phyloP scores from a whole-genome alignment of 2,888 invertebrate species.

The Scaeva pyrastri region DNA sequence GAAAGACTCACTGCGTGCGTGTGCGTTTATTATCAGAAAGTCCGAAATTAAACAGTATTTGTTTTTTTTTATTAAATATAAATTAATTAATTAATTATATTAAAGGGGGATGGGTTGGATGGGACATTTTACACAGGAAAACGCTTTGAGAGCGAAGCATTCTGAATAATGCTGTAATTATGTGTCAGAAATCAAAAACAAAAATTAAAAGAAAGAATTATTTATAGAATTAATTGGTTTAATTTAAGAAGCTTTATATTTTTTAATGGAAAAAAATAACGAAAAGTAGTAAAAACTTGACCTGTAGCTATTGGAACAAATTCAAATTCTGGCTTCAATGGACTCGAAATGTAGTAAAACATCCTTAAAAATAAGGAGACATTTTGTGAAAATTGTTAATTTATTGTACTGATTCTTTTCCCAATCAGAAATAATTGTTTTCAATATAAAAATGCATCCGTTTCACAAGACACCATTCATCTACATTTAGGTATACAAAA shows the following conservation, averaged over 20 bases:
- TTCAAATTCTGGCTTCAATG: not conserved
- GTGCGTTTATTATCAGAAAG: conserved; percentile 83
- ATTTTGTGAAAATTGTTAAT: too few species aligned
- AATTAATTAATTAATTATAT: too few species aligned
- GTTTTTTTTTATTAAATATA: conserved; percentile 45
- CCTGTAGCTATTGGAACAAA: conserved; percentile 16
- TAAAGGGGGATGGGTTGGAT: conserved; percentile 34
- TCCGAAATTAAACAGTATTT: conserved; percentile 81
- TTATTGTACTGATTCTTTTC: too few species aligned
- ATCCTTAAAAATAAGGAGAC: too few species aligned
- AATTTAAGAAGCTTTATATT: not conserved
- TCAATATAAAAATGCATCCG: too few species aligned
- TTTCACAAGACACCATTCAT: too few species aligned
- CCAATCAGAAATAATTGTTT: too few species aligned
- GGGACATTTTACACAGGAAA: conserved; percentile 37
- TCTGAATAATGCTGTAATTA: conserved; percentile 7
- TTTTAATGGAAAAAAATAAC: not conserved
- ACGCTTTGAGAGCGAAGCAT: conserved; percentile 45
- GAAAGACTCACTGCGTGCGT: conserved; percentile 84
- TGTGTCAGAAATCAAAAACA: conserved; percentile 22
- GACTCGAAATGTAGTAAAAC: too few species aligned
- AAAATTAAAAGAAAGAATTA: not conserved
- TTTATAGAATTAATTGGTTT: not conserved
- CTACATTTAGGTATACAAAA: too few species aligned
- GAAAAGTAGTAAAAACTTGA: not conserved